Evolutionary conservation across 2,797 vertebrate species (phyloP).

Genomic region (Morelia viridis): DNA sequence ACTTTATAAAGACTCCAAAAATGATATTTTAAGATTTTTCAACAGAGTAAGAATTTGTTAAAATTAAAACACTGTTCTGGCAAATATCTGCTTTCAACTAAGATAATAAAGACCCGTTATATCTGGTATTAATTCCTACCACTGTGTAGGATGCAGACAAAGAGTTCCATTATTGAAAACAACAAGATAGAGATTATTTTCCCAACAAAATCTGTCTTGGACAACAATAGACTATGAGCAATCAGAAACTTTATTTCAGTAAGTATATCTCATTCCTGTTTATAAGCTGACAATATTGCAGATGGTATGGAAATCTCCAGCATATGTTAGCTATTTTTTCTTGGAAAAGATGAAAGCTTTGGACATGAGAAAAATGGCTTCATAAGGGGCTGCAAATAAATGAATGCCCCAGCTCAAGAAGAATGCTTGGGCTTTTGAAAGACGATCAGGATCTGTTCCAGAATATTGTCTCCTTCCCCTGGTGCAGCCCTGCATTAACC

Average conservation of each 20-base stretch:
- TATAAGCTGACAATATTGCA: background rate
- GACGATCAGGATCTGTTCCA: background rate
- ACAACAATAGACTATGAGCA: background rate
- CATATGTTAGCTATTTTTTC: background rate
- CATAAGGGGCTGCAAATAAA: background rate
- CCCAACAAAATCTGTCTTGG: background rate
- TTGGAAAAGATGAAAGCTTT: background rate
- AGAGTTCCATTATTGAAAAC: background rate
- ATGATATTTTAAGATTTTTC: background rate
- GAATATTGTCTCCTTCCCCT: background rate
- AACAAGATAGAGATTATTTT: background rate
- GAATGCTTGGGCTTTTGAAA: background rate
- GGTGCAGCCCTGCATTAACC: background rate
- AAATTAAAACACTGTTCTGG: background rate
- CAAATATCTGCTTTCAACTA: background rate
- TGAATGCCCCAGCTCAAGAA: background rate
- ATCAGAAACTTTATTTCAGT: background rate
- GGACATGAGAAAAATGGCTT: background rate
- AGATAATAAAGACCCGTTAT: background rate
- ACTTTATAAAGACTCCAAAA: background rate
- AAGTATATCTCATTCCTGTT: background rate
- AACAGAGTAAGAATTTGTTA: background rate
- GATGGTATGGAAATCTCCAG: background rate
- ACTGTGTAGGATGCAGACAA: background rate
- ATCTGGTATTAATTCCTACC: background rate